Percentiles rank a stretch among this genome's conserved stretches.
Conservation (phyloP, 2,888 invertebrate species). For the Clostera curtula region DNA sequence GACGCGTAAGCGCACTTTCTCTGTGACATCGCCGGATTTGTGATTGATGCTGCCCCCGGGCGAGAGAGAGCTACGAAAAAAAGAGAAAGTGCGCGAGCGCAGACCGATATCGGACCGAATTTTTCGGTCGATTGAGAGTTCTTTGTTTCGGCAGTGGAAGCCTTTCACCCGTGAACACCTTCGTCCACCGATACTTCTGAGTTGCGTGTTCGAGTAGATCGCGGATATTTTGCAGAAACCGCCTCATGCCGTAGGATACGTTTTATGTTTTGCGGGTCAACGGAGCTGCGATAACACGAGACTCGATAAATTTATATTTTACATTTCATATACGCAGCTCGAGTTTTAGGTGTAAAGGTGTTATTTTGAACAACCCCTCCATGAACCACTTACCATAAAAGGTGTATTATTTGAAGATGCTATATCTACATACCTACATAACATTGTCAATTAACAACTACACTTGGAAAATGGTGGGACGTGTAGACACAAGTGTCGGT, state of each 20-base stretch:
- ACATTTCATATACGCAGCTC: no score
- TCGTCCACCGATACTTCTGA: slow-evolving; percentile 5
- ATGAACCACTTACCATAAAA: no score
- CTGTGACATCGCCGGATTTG: slow-evolving; percentile 21
- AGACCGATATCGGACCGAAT: slow-evolving; percentile 40
- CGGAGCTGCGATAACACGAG: slow-evolving; percentile 19
- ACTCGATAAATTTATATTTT: no score
- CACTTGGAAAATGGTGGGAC: no score
- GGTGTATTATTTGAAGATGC: no score
- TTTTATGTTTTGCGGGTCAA: slow-evolving; percentile 15
- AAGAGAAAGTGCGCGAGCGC: slow-evolving; percentile 62
- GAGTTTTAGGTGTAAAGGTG: no score
- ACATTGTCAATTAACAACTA: no score
- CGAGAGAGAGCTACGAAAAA: slow-evolving; percentile 36
- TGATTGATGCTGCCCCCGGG: slow-evolving; percentile 27
- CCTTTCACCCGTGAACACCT: slow-evolving; percentile 34
- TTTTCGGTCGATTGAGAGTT: slow-evolving; percentile 52
- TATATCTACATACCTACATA: no score
- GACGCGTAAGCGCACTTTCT: slow-evolving; percentile 47
- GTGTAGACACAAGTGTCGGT: no score
- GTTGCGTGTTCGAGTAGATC: slow-evolving; percentile 3
- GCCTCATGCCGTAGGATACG: slow-evolving; percentile 1
- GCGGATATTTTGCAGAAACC: slow-evolving; percentile 3
- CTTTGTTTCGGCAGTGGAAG: slow-evolving; percentile 42
- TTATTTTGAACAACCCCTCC: no score